Conservation (phyloP, 2,113 vertebrate species). For the Sebastes schlegelii region DNA sequence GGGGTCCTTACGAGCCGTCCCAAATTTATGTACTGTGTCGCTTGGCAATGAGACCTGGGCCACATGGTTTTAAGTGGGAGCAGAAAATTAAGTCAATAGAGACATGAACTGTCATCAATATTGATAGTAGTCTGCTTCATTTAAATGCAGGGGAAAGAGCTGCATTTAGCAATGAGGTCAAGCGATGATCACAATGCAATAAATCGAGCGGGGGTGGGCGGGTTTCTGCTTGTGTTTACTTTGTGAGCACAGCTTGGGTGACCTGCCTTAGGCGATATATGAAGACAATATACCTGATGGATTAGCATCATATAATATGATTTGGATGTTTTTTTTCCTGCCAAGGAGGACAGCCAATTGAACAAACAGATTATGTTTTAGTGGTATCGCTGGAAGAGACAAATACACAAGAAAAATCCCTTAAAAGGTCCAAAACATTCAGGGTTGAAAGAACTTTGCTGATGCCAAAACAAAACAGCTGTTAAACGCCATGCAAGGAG, state of each 20-base stretch:
- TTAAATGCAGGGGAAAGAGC: slow-evolving; percentile 62
- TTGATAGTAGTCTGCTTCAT: slow-evolving; percentile 67
- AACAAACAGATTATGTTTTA: slow-evolving; percentile 22
- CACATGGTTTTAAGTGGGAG: slow-evolving; percentile 58
- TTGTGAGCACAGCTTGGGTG: slow-evolving; percentile 64
- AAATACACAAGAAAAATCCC: slow-evolving; percentile 2
- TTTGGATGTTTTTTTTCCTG: slow-evolving; percentile 17
- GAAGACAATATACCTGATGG: slow-evolving; percentile 57
- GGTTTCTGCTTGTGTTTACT: slow-evolving; percentile 67
- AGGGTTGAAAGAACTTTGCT: not conserved
- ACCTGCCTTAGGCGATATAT: slow-evolving; percentile 39
- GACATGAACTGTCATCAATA: slow-evolving; percentile 71
- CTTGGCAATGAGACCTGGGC: slow-evolving; percentile 36
- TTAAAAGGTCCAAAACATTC: slow-evolving; percentile 29
- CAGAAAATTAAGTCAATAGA: slow-evolving; percentile 68
- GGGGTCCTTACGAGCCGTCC: slow-evolving; percentile 21
- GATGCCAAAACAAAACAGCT: not conserved
- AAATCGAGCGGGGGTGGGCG: slow-evolving; percentile 63
- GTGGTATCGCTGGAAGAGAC: slow-evolving; percentile 6
- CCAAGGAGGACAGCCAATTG: slow-evolving; percentile 23
- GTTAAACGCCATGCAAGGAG: not conserved
- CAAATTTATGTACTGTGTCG: slow-evolving; percentile 5
- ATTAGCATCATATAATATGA: slow-evolving; percentile 36
- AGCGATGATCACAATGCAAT: slow-evolving; percentile 68
- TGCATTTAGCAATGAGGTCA: slow-evolving; percentile 74